Base-by-base conservation (phyloP, 1,140 invertebrate genomes). In the Hylaeus volcanicus region DNA sequence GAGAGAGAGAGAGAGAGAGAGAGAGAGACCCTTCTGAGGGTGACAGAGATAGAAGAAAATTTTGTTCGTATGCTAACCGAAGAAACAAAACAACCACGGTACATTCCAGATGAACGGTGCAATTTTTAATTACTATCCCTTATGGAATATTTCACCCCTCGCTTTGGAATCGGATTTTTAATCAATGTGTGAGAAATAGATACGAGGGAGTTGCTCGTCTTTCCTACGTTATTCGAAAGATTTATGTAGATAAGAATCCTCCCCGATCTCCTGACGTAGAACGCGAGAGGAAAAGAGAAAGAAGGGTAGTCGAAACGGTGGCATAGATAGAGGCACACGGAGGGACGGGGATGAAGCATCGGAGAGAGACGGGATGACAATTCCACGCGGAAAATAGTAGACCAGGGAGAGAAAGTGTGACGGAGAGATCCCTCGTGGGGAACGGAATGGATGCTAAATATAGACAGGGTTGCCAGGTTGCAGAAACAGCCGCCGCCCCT, bases 381-480 rank as follows among this genome's bases (percentile, higher is more conserved):
- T 63, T 78, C 61, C 61, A 61, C 41, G 60, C 53, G 70, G 58
- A 48, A 61, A 58, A 72, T 56, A 58, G 74, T 69, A 65, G 76
- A 79, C 56, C 61, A 64, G 41, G 80, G 58, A 41, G 83, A 84
- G 64, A 86, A 81, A 77, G 80, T 26, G 61, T 55, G 15, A 79
- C 43, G 74, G 48, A 48, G 61, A 63, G 69, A 65, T 53, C 55
- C 55, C 60, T 60, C 58, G 84, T 74, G 85, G 70, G 84, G 83
- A 85, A 76, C 84, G 83, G 84, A 91, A 88, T 82, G 83, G 79
- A 90, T 91, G 91, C 92, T 93, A 93, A 93, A 93, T 93, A 93
- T 93, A 93, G 92, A 92, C 89, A 92, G 92, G 90, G 92, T 93
- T 93, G 91, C 92, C 92, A 91, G 92, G 92, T 93, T 93, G 91